A percentile compares a stretch with the other conserved stretches of the same genome.
Evolutionary conservation across 1,140 invertebrate species (phyloP).

Genomic region (Drosophila baimaii): DNA sequence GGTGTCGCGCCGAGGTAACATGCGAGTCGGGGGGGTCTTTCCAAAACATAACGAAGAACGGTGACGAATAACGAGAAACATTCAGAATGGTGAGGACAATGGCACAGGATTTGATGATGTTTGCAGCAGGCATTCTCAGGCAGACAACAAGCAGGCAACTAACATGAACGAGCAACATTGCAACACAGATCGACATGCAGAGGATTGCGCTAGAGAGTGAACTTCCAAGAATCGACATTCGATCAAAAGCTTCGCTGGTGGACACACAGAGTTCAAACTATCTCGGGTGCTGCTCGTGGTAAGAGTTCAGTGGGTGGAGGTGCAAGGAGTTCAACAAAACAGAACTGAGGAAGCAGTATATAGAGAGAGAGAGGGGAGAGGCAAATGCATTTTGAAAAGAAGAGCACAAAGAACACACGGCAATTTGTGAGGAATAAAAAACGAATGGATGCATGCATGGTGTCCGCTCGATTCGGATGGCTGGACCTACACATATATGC

Average conservation of each 20-base stretch:
- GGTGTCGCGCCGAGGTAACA: constrained; percentile 53
- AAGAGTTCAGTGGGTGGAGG: constrained; percentile 51
- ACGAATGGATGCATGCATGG: constrained; percentile 61
- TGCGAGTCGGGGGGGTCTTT: constrained; percentile 64
- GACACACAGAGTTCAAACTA: constrained; percentile 47
- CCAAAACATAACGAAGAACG: constrained; percentile 25
- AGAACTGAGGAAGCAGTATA: constrained; percentile 56
- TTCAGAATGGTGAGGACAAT: constrained; percentile 54
- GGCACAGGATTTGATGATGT: constrained; percentile 51
- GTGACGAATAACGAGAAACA: constrained; percentile 38
- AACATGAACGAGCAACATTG: constrained; percentile 61
- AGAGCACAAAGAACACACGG: constrained; percentile 52
- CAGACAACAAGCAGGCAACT: constrained; percentile 73
- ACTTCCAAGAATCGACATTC: constrained; percentile 25
- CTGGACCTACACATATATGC: constrained; percentile 57
- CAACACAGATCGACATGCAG: constrained; percentile 49
- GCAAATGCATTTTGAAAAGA: constrained; percentile 50
- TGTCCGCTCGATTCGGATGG: constrained; percentile 51
- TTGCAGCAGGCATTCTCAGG: constrained; percentile 69
- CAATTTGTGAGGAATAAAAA: constrained; percentile 50
- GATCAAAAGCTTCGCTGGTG: constrained; percentile 25
- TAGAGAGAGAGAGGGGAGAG: constrained; percentile 43
- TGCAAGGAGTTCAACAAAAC: constrained; percentile 58
- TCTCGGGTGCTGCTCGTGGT: constrained; percentile 49
- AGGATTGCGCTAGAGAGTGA: constrained; percentile 18